Conservation (phyloP, 2,797 vertebrate genomes). For the Toxotes lorentzi region DNA sequence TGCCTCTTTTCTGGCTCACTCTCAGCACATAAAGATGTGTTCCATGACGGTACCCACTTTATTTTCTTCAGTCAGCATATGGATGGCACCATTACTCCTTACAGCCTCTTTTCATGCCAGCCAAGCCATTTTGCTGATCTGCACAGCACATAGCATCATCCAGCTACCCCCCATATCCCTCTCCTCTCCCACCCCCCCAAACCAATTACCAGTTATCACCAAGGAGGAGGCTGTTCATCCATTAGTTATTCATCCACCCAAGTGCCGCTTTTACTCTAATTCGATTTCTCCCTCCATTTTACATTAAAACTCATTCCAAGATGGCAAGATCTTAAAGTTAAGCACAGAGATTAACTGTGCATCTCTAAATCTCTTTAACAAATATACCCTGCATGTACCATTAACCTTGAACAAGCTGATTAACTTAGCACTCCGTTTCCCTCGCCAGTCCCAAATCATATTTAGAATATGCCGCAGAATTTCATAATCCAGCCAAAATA, state of each 20-base stretch:
- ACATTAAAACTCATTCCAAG: conserved; percentile 67
- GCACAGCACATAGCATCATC: conserved; percentile 57
- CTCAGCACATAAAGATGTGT: conserved; percentile 54
- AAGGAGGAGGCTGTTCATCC: conserved; percentile 64
- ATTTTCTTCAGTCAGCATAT: conserved; percentile 76
- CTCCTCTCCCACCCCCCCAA: conserved; percentile 30
- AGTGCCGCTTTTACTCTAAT: conserved; percentile 72
- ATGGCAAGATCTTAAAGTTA: conserved; percentile 71
- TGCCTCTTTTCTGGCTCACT: conserved; percentile 19
- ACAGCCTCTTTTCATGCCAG: conserved; percentile 68
- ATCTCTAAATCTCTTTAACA: conserved; percentile 73
- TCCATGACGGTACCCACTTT: conserved; percentile 57
- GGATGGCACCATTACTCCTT: conserved; percentile 79
- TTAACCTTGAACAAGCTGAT: conserved; percentile 80
- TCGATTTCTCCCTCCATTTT: conserved; percentile 68
- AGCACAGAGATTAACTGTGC: conserved; percentile 72
- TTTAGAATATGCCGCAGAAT: conserved; percentile 59
- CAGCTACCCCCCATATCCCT: conserved; percentile 2
- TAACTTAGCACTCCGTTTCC: conserved; percentile 54
- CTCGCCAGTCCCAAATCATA: conserved; percentile 60
- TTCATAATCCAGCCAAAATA: conserved; percentile 57
- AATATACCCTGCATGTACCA: conserved; percentile 67
- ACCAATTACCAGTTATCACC: conserved; percentile 80
- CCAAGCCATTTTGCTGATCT: conserved; percentile 71
- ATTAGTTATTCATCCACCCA: conserved; percentile 77